Conservation (phyloP, 2,888 invertebrate genomes). For the Myopa tessellatipennis region DNA sequence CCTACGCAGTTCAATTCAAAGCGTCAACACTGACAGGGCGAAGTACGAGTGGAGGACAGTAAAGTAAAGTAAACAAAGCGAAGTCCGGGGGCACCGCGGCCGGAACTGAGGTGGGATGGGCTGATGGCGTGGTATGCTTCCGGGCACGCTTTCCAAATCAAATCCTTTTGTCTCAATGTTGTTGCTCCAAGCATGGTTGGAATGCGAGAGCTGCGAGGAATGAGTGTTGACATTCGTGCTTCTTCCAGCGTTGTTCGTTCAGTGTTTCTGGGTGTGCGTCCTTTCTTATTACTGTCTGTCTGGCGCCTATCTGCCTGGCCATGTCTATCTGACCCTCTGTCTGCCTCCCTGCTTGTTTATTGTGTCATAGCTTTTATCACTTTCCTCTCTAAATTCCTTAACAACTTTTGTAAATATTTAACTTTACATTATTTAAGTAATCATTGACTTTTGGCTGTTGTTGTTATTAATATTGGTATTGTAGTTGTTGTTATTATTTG, state of each 20-base stretch:
- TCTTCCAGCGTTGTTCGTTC: not conserved
- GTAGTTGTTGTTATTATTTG: too few relatives aligned
- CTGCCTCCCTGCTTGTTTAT: not conserved
- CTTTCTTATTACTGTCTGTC: not conserved
- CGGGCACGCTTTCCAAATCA: too few relatives aligned
- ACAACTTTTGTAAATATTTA: constrained; percentile 32
- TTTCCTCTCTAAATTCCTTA: not conserved
- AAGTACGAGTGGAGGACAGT: not conserved
- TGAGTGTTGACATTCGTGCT: constrained; percentile 13
- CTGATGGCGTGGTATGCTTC: too few relatives aligned
- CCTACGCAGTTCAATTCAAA: constrained; percentile 2
- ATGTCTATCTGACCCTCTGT: constrained; percentile 10
- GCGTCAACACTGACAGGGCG: not conserved
- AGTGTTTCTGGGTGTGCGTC: not conserved
- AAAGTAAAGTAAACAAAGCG: not conserved
- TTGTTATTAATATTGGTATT: too few relatives aligned
- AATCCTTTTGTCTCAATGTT: too few relatives aligned
- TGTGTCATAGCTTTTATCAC: not conserved
- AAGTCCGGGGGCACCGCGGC: not conserved
- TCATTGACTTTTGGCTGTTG: not conserved
- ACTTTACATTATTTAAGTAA: constrained; percentile 6
- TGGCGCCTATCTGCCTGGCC: not conserved
- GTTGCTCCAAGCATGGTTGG: not conserved
- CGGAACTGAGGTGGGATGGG: not conserved
- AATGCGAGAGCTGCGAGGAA: not conserved